A percentile compares a stretch with the other conserved stretches of the same genome.
phyloP scores from a whole-genome alignment of 1,140 invertebrate genomes.

The Drosophila equinoxialis region DNA sequence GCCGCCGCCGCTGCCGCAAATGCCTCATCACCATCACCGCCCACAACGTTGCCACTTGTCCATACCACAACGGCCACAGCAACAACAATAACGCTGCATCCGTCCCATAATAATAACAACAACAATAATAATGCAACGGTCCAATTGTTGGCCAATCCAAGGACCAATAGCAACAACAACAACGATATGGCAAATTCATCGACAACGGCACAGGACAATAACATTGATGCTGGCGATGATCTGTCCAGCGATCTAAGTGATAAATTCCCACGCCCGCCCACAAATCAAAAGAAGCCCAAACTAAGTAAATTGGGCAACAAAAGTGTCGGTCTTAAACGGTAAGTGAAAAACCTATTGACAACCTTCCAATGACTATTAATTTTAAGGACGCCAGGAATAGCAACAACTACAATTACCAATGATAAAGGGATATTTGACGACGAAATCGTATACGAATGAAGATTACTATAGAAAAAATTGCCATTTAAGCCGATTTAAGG shows the following conservation, averaged over 20 bases:
- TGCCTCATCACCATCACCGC: constrained; percentile 40
- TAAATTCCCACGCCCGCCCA: constrained; percentile 66
- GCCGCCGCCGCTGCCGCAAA: constrained; percentile 3
- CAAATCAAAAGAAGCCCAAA: constrained; percentile 69
- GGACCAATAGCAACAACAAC: constrained; percentile 47
- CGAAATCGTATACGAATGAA: too few species aligned
- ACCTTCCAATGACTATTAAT: too few species aligned
- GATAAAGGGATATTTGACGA: too few species aligned
- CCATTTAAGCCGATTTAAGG: too few species aligned
- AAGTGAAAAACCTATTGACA: not conserved
- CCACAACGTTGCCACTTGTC: constrained; percentile 65
- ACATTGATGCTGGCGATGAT: constrained; percentile 46
- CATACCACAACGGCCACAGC: constrained; percentile 54
- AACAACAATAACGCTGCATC: constrained; percentile 22
- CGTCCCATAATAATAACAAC: constrained; percentile 37
- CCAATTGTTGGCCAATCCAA: constrained; percentile 32
- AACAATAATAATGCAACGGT: constrained; percentile 56
- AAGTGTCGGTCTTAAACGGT: constrained; percentile 76
- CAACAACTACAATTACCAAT: too few species aligned
- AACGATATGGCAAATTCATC: constrained; percentile 34
- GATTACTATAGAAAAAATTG: too few species aligned
- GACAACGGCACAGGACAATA: not conserved
- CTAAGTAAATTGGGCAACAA: constrained; percentile 73
- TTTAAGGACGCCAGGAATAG: too few species aligned
- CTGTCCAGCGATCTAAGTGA: constrained; percentile 71